phyloP scores from a whole-genome alignment of 2,888 invertebrate genomes.

The Drosophila niveifrons region DNA sequence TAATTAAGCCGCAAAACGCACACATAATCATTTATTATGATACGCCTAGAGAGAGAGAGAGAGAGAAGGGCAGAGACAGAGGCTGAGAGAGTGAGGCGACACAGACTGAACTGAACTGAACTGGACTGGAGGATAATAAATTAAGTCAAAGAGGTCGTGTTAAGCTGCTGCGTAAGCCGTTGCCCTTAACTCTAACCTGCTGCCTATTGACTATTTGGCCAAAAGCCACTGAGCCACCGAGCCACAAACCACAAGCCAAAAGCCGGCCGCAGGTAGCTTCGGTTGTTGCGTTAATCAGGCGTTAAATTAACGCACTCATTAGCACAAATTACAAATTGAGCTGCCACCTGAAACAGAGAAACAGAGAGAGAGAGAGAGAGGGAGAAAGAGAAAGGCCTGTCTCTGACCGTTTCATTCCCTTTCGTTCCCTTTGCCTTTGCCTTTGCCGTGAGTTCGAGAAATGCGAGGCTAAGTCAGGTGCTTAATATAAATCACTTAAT shows the following conservation, averaged over 20 bases:
- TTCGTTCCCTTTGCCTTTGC: neutral
- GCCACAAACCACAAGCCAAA: conserved; percentile 32
- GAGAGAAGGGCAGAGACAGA: neutral
- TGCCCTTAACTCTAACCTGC: conserved; percentile 5
- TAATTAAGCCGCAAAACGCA: conserved; percentile 69
- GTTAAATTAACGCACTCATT: conserved; percentile 80
- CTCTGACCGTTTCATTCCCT: neutral
- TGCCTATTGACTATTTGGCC: conserved; percentile 52
- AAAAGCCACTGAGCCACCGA: conserved; percentile 24
- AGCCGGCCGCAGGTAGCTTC: conserved; percentile 52
- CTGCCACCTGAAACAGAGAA: conserved; percentile 27
- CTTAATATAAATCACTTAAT: conserved; percentile 78
- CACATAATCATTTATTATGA: conserved; percentile 65
- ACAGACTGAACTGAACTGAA: no score
- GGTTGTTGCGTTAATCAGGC: conserved; percentile 71
- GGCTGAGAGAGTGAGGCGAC: neutral
- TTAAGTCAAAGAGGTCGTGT: conserved; percentile 56
- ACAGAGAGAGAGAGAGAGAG: neutral
- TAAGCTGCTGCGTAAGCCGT: conserved; percentile 40
- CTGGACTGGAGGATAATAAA: conserved; percentile 49
- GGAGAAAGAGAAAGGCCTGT: neutral
- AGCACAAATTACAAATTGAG: conserved; percentile 78
- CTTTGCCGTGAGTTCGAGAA: conserved; percentile 24
- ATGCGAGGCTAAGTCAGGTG: conserved; percentile 65
- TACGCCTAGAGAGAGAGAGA: conserved; percentile 2